Base-by-base conservation (phyloP, 2,113 vertebrate species). In the Scartelaos histophorus region DNA sequence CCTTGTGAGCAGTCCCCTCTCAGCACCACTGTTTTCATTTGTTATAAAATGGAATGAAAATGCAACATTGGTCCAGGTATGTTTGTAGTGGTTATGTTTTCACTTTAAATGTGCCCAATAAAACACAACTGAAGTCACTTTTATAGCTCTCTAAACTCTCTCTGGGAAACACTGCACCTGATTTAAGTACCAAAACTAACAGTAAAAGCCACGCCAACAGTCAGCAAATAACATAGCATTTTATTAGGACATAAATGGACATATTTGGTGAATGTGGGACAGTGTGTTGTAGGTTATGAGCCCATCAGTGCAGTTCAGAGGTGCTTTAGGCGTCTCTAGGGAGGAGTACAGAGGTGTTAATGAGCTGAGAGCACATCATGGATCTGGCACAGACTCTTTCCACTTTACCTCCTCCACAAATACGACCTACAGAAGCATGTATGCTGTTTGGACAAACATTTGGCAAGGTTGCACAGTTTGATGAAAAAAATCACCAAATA, bases 371-470 rank as follows among this genome's bases (percentile, higher is more conserved):
- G 81, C 67, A 80, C 78, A 84, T 82, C 78, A 82, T 83, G 73
- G 69, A 71, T 79, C 78, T 86, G 88, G 87, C 88, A 80, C 74
- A 78, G 70, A 70, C 17, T 83, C 66, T 86, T 89, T 90, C 87
- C 82, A 82, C 82, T 78, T 79, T 72, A 77, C 74, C 73, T 73
- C 74, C 73, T 73, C 61, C 83, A 56, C 53, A 51, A 82, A 82
- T 76, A 66, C 46, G 70, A 80, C 68, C 86, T 73, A 61, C 70
- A 75, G 89, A 79, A 81, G 79, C 57, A 43, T 66, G 84, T 87
- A 84, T 75, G 81, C 81, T 29, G 65, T 74, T 69, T 72, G 66
- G 29, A 57, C 76, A 81, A 43, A 81, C 71, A 81, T 82, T 81
- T 67, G 70, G 29, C 69, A 74, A 62, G 1, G 34, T 46, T 68